Evolutionary conservation across 2,797 vertebrate genomes (phyloP), one percentile per base, ranked within the genome.

Genomic region (Myiothlypis chrysogaster): DNA sequence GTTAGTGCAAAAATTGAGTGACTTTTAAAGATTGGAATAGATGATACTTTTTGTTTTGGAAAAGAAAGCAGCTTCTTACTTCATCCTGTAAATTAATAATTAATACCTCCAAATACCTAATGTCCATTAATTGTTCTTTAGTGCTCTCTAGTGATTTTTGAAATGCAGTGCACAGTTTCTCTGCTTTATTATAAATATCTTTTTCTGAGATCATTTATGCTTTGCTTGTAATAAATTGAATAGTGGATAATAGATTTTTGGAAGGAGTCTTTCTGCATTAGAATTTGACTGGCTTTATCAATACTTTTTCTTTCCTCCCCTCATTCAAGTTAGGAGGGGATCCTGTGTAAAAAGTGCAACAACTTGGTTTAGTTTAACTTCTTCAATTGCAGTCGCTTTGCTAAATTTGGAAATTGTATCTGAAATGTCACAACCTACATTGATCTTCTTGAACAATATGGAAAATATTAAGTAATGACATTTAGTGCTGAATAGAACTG

Each of bases 91-190:
- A 85, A 71, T 87, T 35, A 93, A 93, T 87, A 81, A 91, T 90
- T 68, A 34, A 79, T 55, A 8, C 52, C 14, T 81, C n/a, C 25
- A 72, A 70, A 79, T 76, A 46, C 14, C 72, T 68, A 75, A 71
- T 63, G 47, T 87, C 71, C 52, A 19, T 84, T 94, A 90, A 89
- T 89, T 94, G 94, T 94, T 91, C 88, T 85, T 93, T 89, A 93
- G 93, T 95, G 92, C 94, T 93, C 95, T 91, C 94, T 96, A 94
- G 94, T 97, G 95, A 92, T 78, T 94, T 92, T 90, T 78, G 60
- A 91, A 91, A 80, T 83, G 87, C 82, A 94, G 64, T 78, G 47
- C 88, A 69, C 10, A 17, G 35, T 80, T 94, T 21, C 30, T 81
- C 15, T 76, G 35, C 43, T 50, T 64, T 47, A 68, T 77, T 66